A percentile compares a stretch with the other conserved stretches of the same genome.
Conservation (phyloP, 1,140 invertebrate genomes). For the Zaprionus lachaisei region DNA sequence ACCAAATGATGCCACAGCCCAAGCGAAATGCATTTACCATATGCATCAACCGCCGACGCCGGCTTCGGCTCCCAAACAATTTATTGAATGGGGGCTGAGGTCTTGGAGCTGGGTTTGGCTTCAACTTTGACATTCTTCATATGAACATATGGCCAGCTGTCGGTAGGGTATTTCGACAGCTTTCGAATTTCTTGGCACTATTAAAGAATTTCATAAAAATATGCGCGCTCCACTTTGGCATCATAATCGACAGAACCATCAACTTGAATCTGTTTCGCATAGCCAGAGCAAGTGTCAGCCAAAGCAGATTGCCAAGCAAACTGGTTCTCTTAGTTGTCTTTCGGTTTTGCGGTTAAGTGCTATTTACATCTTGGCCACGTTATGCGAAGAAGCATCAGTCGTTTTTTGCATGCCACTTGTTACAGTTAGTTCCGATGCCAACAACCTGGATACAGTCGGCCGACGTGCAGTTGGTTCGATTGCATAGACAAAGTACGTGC, state of each 20-base stretch:
- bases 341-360: constrained; percentile 53
- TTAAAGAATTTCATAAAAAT: constrained; percentile 35
- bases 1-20: constrained; percentile 63
- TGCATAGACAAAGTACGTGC: constrained; percentile 19
- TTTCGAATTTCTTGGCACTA: constrained; percentile 18
- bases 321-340: constrained; percentile 51
- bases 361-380: constrained; percentile 51
- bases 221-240: constrained; percentile 23
- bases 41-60: constrained; percentile 40
- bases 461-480: neutral
- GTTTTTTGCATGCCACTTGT: constrained; percentile 47
- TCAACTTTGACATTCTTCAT: constrained; percentile 71
- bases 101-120: constrained; percentile 17
- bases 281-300: constrained; percentile 42
- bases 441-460: constrained; percentile 52
- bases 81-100: neutral
- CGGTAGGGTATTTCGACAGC: constrained; percentile 15
- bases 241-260: constrained; percentile 29
- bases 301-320: constrained; percentile 45
- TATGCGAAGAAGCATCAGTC: constrained; percentile 18
- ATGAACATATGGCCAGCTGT: constrained; percentile 7
- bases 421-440: constrained; percentile 77
- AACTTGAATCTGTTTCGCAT: constrained; percentile 48
- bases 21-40: constrained; percentile 66
- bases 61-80: constrained; percentile 21